Percentiles rank a stretch among this genome's conserved stretches.
Conservation (phyloP, 1,140 invertebrate species). For the Bombus terrestris region DNA sequence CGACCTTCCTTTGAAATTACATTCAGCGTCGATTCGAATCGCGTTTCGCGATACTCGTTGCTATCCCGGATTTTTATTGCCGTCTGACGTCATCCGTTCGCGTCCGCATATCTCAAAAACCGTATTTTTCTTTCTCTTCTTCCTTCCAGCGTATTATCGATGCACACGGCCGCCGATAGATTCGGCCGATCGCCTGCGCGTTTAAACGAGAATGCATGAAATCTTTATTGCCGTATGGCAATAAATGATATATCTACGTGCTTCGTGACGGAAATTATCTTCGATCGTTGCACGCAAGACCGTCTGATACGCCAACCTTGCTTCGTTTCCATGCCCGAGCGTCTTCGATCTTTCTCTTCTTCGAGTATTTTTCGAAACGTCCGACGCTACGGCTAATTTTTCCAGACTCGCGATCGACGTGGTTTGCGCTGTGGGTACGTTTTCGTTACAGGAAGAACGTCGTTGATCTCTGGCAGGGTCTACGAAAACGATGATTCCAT, state of each 20-base stretch:
- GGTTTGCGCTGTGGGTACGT: background rate
- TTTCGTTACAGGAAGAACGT: background rate
- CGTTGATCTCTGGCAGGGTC: background rate
- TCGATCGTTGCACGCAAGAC: conserved; percentile 36
- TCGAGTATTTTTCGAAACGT: background rate
- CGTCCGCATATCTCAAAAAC: conserved; percentile 43
- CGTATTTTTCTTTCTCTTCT: conserved; percentile 14
- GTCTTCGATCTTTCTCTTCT: background rate
- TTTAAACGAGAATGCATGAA: conserved; percentile 55
- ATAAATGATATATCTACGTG: conserved; percentile 44
- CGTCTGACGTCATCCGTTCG: conserved; percentile 43
- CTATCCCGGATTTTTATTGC: conserved; percentile 21
- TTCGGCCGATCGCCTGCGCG: conserved; percentile 30
- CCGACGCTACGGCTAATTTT: background rate
- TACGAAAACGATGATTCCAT: background rate
- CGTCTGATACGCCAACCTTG: background rate
- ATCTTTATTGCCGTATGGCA: conserved; percentile 59
- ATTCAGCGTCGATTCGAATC: background rate
- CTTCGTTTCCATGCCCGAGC: background rate
- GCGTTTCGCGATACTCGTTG: background rate
- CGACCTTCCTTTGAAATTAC: conserved; percentile 28
- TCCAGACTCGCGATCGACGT: too few relatives aligned
- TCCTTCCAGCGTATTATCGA: conserved; percentile 44
- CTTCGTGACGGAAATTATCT: conserved; percentile 64
- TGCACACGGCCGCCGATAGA: conserved; percentile 34